Evolutionary conservation across 1,140 invertebrate species (phyloP).

Genomic region (Heliconius congener): DNA sequence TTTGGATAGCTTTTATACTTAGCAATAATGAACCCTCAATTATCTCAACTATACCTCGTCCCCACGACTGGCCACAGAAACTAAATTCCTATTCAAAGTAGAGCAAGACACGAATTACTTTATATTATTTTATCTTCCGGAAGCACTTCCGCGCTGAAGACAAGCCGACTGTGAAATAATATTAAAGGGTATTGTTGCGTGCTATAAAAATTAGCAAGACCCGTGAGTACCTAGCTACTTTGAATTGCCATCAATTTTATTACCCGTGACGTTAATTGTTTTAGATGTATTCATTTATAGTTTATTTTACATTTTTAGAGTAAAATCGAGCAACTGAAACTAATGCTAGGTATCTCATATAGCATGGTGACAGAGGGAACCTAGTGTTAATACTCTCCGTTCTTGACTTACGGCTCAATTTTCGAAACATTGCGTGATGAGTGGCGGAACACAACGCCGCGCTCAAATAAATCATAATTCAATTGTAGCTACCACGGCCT

Average conservation of each 20-base stretch:
- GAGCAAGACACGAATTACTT: not conserved
- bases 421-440: not conserved
- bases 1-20: too few species aligned
- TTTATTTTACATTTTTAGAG: not conserved
- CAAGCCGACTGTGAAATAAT: slow-evolving; percentile 4
- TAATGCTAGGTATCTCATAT: too few species aligned
- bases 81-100: not conserved
- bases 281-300: not conserved
- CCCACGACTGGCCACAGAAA: too few species aligned
- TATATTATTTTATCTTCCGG: not conserved
- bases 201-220: slow-evolving; percentile 19
- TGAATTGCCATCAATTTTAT: slow-evolving; percentile 14
- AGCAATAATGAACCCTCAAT: too few species aligned
- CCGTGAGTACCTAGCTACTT: not conserved
- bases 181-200: slow-evolving; percentile 8
- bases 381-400: too few species aligned
- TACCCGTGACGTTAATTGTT: slow-evolving; percentile 8
- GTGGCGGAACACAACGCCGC: not conserved
- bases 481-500: not conserved
- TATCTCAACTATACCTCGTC: too few species aligned
- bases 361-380: too few species aligned
- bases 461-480: too few species aligned
- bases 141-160: slow-evolving; percentile 5
- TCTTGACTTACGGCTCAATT: too few species aligned
- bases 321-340: not conserved